phyloP scores from a whole-genome alignment of 1,140 invertebrate species.

The Drosophila bocki region DNA sequence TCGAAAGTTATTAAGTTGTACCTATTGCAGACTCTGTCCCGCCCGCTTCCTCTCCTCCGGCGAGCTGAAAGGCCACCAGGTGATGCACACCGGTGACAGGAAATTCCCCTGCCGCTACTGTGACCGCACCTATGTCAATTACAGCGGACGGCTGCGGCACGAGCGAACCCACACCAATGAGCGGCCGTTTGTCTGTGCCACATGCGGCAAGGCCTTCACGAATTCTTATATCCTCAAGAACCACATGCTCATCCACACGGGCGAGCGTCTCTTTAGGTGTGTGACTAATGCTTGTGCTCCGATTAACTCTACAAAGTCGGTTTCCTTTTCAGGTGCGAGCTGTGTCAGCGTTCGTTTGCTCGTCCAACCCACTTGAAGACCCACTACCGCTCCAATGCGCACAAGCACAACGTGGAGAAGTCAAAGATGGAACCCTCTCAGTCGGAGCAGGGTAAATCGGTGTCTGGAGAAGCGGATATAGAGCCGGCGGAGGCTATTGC shows the following conservation, averaged over 20 bases:
- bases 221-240: slow-evolving; percentile 84
- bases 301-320: not conserved
- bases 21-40: slow-evolving; percentile 50
- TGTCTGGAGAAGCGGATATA: not conserved
- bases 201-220: slow-evolving; percentile 87
- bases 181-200: slow-evolving; percentile 86
- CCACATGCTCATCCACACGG: slow-evolving; percentile 72
- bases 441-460: slow-evolving; percentile 5
- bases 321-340: slow-evolving; percentile 51
- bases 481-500: slow-evolving; percentile 8
- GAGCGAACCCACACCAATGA: slow-evolving; percentile 87
- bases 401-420: slow-evolving; percentile 69
- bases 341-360: slow-evolving; percentile 65
- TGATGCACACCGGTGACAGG: slow-evolving; percentile 65
- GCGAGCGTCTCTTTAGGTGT: slow-evolving; percentile 68
- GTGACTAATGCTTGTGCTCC: not conserved
- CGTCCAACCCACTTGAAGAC: slow-evolving; percentile 66
- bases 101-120: slow-evolving; percentile 72
- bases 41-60: slow-evolving; percentile 71
- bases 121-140: slow-evolving; percentile 68
- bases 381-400: slow-evolving; percentile 68
- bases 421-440: slow-evolving; percentile 12
- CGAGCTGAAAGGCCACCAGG: slow-evolving; percentile 76
- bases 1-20: not conserved
- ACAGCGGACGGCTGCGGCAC: slow-evolving; percentile 67